Conservation (phyloP, 2,888 invertebrate genomes). For the Halictus quadricinctus region DNA sequence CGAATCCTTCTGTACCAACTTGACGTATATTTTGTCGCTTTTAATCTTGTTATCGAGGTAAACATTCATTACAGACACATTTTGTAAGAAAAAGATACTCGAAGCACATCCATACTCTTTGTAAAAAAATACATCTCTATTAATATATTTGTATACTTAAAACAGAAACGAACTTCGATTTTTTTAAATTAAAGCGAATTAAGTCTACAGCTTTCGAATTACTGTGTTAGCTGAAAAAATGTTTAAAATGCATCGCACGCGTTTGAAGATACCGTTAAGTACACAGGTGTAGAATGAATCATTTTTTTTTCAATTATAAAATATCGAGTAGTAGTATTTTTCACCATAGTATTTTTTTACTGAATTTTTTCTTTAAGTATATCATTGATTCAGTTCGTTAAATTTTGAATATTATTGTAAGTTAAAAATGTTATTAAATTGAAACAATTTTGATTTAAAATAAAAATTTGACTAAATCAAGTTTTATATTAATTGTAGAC, state of each 20-base stretch:
- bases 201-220: not conserved
- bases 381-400: not conserved
- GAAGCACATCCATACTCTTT: not conserved
- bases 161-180: not conserved
- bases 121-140: not conserved
- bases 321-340: not conserved
- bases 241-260: constrained; percentile 16
- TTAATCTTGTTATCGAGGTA: constrained; percentile 44
- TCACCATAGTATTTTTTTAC: not conserved
- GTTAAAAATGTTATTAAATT: constrained; percentile 1
- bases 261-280: constrained; percentile 51
- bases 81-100: not conserved
- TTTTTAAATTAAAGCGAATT: not conserved
- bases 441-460: not conserved
- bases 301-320: constrained; percentile 4
- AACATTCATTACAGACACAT: constrained; percentile 12
- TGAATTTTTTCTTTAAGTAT: not conserved
- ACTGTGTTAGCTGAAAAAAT: constrained; percentile 4
- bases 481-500: not conserved
- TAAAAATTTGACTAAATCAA: not conserved
- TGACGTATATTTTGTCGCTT: constrained; percentile 12
- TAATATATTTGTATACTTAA: not conserved
- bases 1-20: constrained; percentile 42
- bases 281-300: not conserved
- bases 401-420: not conserved